A percentile compares a stretch with the other conserved stretches of the same genome.
These are phyloP conservation scores for Drymonia ruficornis DNA, from an alignment of 2,888 invertebrate species.

Conservation along the genomic window DNA sequence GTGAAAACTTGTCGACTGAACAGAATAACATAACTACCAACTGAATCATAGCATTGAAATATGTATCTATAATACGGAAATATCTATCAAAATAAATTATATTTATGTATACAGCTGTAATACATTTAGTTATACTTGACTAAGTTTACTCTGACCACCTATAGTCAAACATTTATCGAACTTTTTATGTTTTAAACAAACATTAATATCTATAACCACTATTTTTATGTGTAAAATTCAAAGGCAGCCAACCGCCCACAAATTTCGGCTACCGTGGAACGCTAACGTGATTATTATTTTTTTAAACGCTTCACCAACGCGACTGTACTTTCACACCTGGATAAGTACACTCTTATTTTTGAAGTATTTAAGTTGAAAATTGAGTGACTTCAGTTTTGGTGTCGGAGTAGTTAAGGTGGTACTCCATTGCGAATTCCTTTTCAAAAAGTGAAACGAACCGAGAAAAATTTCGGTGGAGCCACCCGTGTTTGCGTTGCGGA, in stretches of 20 bases:
- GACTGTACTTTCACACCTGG: constrained; percentile 9
- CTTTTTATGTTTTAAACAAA: constrained; percentile 30
- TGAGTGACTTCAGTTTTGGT: constrained; percentile 6
- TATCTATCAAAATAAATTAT: background rate
- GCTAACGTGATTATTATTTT: constrained; percentile 74
- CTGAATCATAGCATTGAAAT: too few species aligned
- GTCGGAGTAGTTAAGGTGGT: constrained; percentile 30
- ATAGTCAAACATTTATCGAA: constrained; percentile 9
- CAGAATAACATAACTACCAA: too few species aligned
- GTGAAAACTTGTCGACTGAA: too few species aligned
- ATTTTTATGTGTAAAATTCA: constrained; percentile 45
- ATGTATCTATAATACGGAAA: background rate
- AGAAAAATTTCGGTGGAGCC: constrained; percentile 69
- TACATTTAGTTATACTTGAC: background rate
- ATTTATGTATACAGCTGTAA: constrained; percentile 25
- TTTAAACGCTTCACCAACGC: constrained; percentile 35
- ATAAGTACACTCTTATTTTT: constrained; percentile 21
- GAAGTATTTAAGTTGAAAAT: constrained; percentile 35
- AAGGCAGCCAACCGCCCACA: constrained; percentile 61
- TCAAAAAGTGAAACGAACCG: constrained; percentile 72
- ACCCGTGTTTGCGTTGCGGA: constrained; percentile 77
- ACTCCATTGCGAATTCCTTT: constrained; percentile 59
- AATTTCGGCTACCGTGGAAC: constrained; percentile 72
- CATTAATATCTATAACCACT: constrained; percentile 26
- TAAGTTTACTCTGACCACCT: constrained; percentile 22